phyloP scores from a whole-genome alignment of 2,888 invertebrate genomes.

The Camponotus fellah region DNA sequence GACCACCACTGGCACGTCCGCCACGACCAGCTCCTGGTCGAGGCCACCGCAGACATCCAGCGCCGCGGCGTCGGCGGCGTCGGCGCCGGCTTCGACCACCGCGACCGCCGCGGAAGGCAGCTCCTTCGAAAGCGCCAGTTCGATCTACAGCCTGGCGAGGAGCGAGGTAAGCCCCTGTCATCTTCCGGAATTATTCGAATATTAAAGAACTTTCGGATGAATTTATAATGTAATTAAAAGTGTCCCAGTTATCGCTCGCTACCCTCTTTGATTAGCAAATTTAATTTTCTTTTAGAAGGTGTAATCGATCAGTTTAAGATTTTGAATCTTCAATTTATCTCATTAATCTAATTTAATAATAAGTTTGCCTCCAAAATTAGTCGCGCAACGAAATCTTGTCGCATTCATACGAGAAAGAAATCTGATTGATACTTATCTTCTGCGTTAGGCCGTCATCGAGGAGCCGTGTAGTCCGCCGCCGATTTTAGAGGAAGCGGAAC shows the following conservation, averaged over 20 bases:
- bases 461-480: constrained; percentile 82
- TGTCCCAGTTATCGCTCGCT: background rate
- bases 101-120: constrained; percentile 89
- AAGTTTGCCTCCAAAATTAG: background rate
- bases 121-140: constrained; percentile 95
- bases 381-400: background rate
- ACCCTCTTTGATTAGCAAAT: background rate
- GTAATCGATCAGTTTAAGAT: background rate
- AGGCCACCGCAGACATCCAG: constrained; percentile 85
- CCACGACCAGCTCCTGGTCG: constrained; percentile 86
- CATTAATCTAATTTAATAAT: background rate
- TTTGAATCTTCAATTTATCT: background rate
- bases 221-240: no score
- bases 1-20: constrained; percentile 85
- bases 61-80: constrained; percentile 79
- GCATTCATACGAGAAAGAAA: background rate
- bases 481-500: constrained; percentile 81
- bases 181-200: no score
- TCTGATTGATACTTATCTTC: background rate
- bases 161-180: constrained; percentile 87
- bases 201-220: no score
- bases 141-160: constrained; percentile 92
- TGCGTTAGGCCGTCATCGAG: constrained; percentile 81
- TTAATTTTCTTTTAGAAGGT: background rate
- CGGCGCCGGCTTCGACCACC: constrained; percentile 80